A percentile compares a stretch with the other conserved stretches of the same genome.
Evolutionary conservation across 2,888 invertebrate species (phyloP).

Genomic region (Priocnemis perturbator): DNA sequence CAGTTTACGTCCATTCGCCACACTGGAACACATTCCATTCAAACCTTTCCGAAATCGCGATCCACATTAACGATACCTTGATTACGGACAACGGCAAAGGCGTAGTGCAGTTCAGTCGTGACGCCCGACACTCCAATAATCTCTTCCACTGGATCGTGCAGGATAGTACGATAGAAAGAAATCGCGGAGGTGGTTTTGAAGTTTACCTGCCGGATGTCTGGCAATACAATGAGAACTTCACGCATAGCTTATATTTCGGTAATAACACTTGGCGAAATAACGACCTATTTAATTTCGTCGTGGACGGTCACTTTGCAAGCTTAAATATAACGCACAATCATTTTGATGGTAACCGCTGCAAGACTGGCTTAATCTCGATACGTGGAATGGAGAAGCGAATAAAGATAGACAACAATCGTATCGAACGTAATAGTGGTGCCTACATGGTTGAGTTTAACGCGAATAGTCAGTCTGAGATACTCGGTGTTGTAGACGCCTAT

Average conservation of each 20-base stretch:
- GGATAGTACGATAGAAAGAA: conserved; percentile 90
- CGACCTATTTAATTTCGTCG: conserved; percentile 86
- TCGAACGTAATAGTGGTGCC: conserved; percentile 87
- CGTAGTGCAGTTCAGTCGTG: conserved; percentile 92
- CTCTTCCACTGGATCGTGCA: conserved; percentile 95
- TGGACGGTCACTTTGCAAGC: conserved; percentile 96
- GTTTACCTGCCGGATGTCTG: conserved; percentile 94
- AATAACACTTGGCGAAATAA: conserved; percentile 94
- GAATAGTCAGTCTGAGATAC: conserved; percentile 94
- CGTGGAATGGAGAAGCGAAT: conserved; percentile 98
- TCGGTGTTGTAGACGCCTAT: conserved; percentile 88
- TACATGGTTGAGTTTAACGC: conserved; percentile 92
- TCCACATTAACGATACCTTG: conserved; percentile 90
- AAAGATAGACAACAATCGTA: conserved; percentile 86
- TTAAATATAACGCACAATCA: conserved; percentile 91
- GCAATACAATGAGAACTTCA: conserved; percentile 96
- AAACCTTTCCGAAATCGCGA: conserved; percentile 92
- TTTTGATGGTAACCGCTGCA: conserved; percentile 91
- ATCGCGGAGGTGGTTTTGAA: conserved; percentile 90
- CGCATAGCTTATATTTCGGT: conserved; percentile 91
- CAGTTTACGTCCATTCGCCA: conserved; percentile 88
- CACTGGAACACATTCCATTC: conserved; percentile 90
- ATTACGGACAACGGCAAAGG: conserved; percentile 93
- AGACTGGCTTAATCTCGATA: conserved; percentile 85
- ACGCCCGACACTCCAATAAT: conserved; percentile 96